Percentiles rank a stretch among this genome's conserved stretches.
Conservation (phyloP, 2,797 vertebrate species). For the Lemur catta region DNA sequence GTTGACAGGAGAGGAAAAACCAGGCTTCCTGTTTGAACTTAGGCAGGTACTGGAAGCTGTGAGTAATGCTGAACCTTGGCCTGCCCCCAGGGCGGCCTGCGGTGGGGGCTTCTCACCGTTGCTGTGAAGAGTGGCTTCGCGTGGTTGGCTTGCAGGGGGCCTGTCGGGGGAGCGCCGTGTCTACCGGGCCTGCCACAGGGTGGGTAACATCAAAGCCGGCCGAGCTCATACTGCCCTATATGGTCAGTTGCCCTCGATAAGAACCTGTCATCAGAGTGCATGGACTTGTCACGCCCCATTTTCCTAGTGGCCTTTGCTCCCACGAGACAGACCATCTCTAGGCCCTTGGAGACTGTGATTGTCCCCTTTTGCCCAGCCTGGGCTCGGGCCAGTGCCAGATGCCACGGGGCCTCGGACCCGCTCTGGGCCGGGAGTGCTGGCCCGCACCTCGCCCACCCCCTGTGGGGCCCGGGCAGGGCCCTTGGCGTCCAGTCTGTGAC, state of each 20-base stretch:
- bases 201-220: conserved; percentile 78
- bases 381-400: neutral
- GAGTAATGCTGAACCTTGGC: conserved; percentile 92
- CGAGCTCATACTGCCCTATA: conserved; percentile 70
- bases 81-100: conserved; percentile 86
- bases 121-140: conserved; percentile 84
- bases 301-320: neutral
- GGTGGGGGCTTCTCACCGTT: conserved; percentile 89
- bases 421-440: neutral
- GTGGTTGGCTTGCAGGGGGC: conserved; percentile 84
- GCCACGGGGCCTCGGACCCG: fast-evolving
- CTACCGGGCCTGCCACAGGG: conserved; percentile 47
- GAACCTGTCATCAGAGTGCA: conserved; percentile 35
- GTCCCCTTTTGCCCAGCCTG: neutral
- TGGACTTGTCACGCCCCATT: conserved; percentile 64
- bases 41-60: conserved; percentile 91
- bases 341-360: neutral
- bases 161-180: neutral
- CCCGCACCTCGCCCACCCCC: neutral
- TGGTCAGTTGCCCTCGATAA: conserved; percentile 73
- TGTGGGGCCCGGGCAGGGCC: neutral
- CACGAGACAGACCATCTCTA: neutral
- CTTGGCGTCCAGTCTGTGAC: neutral
- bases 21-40: conserved; percentile 94
- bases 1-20: conserved; percentile 90